Evolutionary conservation across 1,140 invertebrate species (phyloP), one percentile per base, ranked within the genome.

Genomic region (Venturia canescens): DNA sequence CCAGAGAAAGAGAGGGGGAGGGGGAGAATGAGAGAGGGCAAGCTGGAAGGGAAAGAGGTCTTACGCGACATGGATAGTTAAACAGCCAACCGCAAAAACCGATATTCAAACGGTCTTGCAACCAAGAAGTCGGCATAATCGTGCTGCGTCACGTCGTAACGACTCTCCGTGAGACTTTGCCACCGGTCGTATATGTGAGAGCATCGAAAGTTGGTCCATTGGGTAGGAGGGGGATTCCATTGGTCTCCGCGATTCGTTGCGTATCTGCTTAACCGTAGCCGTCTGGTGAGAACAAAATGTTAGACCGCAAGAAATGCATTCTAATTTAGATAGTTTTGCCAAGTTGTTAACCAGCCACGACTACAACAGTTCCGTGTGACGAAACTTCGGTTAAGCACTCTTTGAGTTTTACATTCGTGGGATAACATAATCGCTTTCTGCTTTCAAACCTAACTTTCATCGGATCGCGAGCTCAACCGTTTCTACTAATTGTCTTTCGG

Each of bases 71-170:
- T 9, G 66, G 66, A 69, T 69, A n/a, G 74, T 76, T 76, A 63
- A 76, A 53, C 74, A 60, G 16, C 29, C 26, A 76, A 76, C 74
- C 74, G 74, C 74, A 76, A 76, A 76, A 76, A 76, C 53, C 50
- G 29, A 76, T 76, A 76, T 57, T 76, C 50, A 76, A 76, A 76
- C 29, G 50, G 27, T 23, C 3, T 53, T 6, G 27, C 6, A 29
- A 15, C 66, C 13, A 15, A 31, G 15, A 69, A 31, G 74, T 29
- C 13, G n/a, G 27, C 15, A 38, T 76, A 76, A 63, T 74, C 71
- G 71, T n/a, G 48, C 71, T 57, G 74, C 31, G 74, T 63, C 74
- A 60, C 74, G 74, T 34, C 18, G 53, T 31, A 76, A 60, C 53
- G 74, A 76, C 53, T 76, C 27, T 69, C 29, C 3, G 3, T 34